Evolutionary conservation across 2,888 invertebrate genomes (phyloP).

Genomic region (Aporophyla lueneburgensis): DNA sequence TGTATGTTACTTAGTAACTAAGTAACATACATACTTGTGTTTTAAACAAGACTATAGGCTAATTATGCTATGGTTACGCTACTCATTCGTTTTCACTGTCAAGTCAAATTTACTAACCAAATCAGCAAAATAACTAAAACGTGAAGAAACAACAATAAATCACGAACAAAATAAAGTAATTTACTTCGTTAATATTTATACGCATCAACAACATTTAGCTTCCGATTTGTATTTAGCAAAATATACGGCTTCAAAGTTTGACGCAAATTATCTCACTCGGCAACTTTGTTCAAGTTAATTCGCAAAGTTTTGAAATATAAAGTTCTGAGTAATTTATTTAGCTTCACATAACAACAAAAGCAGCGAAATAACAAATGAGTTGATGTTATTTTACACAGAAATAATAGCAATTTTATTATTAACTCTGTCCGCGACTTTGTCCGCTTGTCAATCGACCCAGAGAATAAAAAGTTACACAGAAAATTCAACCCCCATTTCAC

Average conservation of each 20-base stretch:
- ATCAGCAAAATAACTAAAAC: slow-evolving; percentile 25
- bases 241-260: slow-evolving; percentile 57
- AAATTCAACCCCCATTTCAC: too few relatives aligned
- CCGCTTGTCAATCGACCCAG: too few relatives aligned
- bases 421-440: too few relatives aligned
- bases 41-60: too few relatives aligned
- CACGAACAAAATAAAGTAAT: slow-evolving; percentile 50
- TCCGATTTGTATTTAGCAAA: slow-evolving; percentile 61
- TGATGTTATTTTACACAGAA: neutral
- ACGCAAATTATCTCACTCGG: slow-evolving; percentile 70
- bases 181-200: slow-evolving; percentile 52
- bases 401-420: neutral
- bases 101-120: neutral
- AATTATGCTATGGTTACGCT: too few relatives aligned
- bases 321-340: slow-evolving; percentile 55
- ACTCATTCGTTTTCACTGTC: too few relatives aligned
- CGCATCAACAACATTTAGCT: slow-evolving; percentile 61
- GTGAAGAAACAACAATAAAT: slow-evolving; percentile 48
- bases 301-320: slow-evolving; percentile 51
- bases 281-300: slow-evolving; percentile 69
- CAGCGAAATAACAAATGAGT: neutral
- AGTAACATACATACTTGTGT: too few relatives aligned
- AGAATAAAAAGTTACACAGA: too few relatives aligned
- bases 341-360: slow-evolving; percentile 44
- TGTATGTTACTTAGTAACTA: too few relatives aligned